Percentiles rank a stretch among this genome's conserved stretches.
These are phyloP conservation scores for Drosophila mimetica DNA, from an alignment of 2,888 invertebrate species.

Conservation along the genomic window DNA sequence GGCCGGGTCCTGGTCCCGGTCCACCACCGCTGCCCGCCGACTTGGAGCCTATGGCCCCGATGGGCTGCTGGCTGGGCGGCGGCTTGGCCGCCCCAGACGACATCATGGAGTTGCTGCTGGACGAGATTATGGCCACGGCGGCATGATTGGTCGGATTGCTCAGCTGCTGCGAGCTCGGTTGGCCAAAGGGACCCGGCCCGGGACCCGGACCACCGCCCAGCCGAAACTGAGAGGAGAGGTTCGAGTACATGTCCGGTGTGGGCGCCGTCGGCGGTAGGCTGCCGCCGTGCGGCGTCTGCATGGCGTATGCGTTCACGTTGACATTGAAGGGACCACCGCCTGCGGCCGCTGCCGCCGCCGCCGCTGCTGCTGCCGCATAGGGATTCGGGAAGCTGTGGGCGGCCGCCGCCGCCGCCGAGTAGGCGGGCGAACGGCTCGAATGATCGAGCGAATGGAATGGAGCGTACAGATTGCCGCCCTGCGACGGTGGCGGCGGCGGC, in stretches of 20 bases:
- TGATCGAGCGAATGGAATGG: slow-evolving; percentile 90
- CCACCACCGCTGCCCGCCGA: slow-evolving; percentile 75
- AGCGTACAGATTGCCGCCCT: slow-evolving; percentile 92
- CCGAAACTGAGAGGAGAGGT: slow-evolving; percentile 87
- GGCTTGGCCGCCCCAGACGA: slow-evolving; percentile 93
- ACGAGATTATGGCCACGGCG: slow-evolving; percentile 90
- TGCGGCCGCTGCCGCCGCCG: slow-evolving; percentile 68
- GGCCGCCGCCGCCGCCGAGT: slow-evolving; percentile 90
- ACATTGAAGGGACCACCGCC: slow-evolving; percentile 87
- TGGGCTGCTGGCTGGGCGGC: slow-evolving; percentile 89
- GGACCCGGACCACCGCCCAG: slow-evolving; percentile 86
- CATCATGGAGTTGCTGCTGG: slow-evolving; percentile 94
- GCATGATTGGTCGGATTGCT: slow-evolving; percentile 91
- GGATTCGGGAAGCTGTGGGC: slow-evolving; percentile 85
- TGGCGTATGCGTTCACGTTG: slow-evolving; percentile 85
- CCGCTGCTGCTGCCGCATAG: slow-evolving; percentile 84
- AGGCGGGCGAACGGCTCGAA: slow-evolving; percentile 90
- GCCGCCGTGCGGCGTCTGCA: slow-evolving; percentile 85
- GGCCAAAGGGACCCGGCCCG: slow-evolving; percentile 85
- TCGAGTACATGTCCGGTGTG: slow-evolving; percentile 90
- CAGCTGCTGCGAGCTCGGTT: slow-evolving; percentile 89
- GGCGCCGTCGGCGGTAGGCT: slow-evolving; percentile 86
- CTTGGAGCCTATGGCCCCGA: slow-evolving; percentile 91
- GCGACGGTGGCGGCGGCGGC: slow-evolving; percentile 85
- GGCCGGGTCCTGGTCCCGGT: slow-evolving; percentile 70